phyloP scores from a whole-genome alignment of 2,888 invertebrate species.

The Mellilla xanthometata region DNA sequence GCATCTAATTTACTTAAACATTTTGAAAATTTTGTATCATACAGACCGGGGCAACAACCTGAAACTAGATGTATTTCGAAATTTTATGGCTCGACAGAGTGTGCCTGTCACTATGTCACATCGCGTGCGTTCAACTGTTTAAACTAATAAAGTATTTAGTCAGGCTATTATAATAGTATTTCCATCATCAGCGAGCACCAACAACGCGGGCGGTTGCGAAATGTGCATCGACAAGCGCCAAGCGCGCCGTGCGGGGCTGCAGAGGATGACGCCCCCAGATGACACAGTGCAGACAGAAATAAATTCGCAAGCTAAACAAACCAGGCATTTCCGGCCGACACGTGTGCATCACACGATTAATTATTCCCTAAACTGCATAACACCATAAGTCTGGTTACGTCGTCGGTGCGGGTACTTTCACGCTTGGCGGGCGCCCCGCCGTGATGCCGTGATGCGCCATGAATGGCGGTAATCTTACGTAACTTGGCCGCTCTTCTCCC shows the following conservation, averaged over 20 bases:
- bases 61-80: neutral
- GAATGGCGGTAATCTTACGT: slow-evolving; percentile 68
- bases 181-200: slow-evolving; percentile 45
- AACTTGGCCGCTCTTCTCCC: slow-evolving; percentile 58
- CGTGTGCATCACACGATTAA: slow-evolving; percentile 66
- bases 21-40: slow-evolving; percentile 6
- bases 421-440: slow-evolving; percentile 51
- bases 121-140: slow-evolving; percentile 20
- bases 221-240: slow-evolving; percentile 62
- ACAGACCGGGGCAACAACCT: slow-evolving; percentile 6
- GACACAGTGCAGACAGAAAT: slow-evolving; percentile 73
- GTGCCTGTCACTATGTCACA: neutral
- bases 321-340: slow-evolving; percentile 73
- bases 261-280: slow-evolving; percentile 73
- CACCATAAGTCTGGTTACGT: slow-evolving; percentile 32
- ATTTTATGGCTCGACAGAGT: neutral
- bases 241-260: slow-evolving; percentile 51
- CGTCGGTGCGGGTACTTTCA: slow-evolving; percentile 36
- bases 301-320: slow-evolving; percentile 78
- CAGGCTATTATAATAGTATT: slow-evolving; percentile 41
- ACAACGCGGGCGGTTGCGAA: slow-evolving; percentile 50
- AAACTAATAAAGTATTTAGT: slow-evolving; percentile 43
- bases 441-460: slow-evolving; percentile 55
- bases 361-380: slow-evolving; percentile 43
- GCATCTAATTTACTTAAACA: slow-evolving; percentile 35